Evolutionary conservation across 2,113 vertebrate genomes (phyloP), one percentile per base, ranked within the genome.

Genomic region (Lophura nycthemera): DNA sequence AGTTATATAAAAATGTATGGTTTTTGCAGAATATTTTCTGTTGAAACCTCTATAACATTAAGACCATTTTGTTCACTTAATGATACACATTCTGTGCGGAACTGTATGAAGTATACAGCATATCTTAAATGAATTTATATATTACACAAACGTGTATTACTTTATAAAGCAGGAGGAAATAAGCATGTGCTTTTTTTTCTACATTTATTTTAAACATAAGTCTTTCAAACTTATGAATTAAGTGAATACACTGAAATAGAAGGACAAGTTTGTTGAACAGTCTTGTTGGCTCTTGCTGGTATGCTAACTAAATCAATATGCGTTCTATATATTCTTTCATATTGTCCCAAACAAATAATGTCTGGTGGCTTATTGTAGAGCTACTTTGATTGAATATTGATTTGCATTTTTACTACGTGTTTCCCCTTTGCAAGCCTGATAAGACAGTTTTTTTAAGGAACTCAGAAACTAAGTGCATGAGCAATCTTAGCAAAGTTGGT

Each of bases 401-500:
- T 61, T 82, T 47, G 24, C 45, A 32, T 24, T 93, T 89, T 93
- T 42, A 57, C 10, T 56, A 48, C 48, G 21, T 32, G 40, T 2
- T 54, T 88, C 29, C 38, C 66, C 11, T 82, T 76, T 86, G 32
- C 15, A 89, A 91, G 83, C 61, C 29, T 63, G 67, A 3, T 86
- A 56, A 25, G 48, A 18, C 29, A 85, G 17, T 67, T 69, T 16
- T 80, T 56, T 89, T 78, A 94, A 78, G 66, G 73, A 97, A 85
- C 38, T 97, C 88, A 90, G 97, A 95, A 97, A 89, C 80, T 90
- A 93, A 94, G 85, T 48, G 21, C 29, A 22, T 24, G 91, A 97
- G 63, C 95, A 88, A 92, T 82, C 45, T 97, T 95, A 91, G 95
- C 94, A 96, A 96, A 96, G 90, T 61, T 96, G 66, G 90, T 96